phyloP scores from a whole-genome alignment of 1,140 invertebrate genomes.

The Nomia melanderi region DNA sequence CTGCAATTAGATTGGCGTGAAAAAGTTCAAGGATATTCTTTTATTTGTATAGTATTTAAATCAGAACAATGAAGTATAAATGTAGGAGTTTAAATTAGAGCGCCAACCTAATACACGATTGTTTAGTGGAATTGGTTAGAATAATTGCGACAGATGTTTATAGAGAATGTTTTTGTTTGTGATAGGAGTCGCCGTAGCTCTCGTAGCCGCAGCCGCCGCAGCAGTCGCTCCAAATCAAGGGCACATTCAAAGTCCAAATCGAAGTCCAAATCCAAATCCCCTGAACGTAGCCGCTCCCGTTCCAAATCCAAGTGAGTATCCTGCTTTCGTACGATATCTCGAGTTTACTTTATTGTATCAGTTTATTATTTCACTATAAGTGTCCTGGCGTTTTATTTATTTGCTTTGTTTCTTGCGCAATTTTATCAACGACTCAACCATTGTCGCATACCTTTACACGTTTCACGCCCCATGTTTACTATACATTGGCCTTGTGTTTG shows the following conservation, averaged over 20 bases:
- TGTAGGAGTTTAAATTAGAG: too few relatives aligned
- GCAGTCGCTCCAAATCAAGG: slow-evolving; percentile 86
- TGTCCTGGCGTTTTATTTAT: slow-evolving; percentile 38
- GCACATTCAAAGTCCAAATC: slow-evolving; percentile 88
- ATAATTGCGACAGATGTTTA: too few relatives aligned
- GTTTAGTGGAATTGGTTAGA: too few relatives aligned
- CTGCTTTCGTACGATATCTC: slow-evolving; percentile 28
- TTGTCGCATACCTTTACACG: not conserved
- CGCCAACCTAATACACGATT: too few relatives aligned
- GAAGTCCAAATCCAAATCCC: slow-evolving; percentile 85
- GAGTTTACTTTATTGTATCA: slow-evolving; percentile 41
- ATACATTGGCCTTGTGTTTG: slow-evolving; percentile 72
- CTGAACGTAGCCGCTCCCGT: slow-evolving; percentile 83
- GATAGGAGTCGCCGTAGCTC: slow-evolving; percentile 81
- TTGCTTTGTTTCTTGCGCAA: slow-evolving; percentile 63
- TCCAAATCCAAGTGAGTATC: slow-evolving; percentile 82
- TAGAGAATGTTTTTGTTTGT: slow-evolving; percentile 25
- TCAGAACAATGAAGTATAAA: too few relatives aligned
- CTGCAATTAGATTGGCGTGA: too few relatives aligned
- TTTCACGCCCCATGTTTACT: slow-evolving; percentile 27
- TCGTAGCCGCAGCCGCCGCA: slow-evolving; percentile 83
- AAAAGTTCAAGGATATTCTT: too few relatives aligned
- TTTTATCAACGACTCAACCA: slow-evolving; percentile 38
- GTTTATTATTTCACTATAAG: slow-evolving; percentile 31
- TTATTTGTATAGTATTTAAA: too few relatives aligned